Base-by-base conservation (phyloP, 2,888 invertebrate genomes). In the Orthosia gracilis region DNA sequence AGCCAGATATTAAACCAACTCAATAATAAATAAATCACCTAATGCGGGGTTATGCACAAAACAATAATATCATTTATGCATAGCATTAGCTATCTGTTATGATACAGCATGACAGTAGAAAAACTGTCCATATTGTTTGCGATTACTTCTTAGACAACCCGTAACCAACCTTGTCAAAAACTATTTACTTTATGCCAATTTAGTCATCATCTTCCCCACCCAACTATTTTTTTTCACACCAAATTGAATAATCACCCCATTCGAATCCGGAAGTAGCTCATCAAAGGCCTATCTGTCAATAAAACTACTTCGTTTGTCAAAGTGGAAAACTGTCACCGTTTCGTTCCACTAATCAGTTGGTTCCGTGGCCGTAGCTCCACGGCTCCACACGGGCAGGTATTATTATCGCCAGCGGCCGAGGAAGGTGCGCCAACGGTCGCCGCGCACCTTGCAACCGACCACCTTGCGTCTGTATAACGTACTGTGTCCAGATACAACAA, bases 361-460 rank as follows among this genome's bases (percentile, higher is more conserved):
- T 75, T 94, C 93, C 92, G 93, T 94, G 94, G 89, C 89, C 87
- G 87, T 91, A 93, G 40, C 40, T 40, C 40, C 40, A 40, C 40
- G 45, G 45, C 7, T 5, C 15, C 40, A 23, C 23, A 13, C 23
- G 7, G 92, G 91, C 89, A 69, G 88, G 86, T 92, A 91, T 94
- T 92, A 94, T 92, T 92, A 92, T 79, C 83, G 85, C 85, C 80
- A 66, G 85, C 84, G 87, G 83, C 83, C 77, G 77, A 83, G 87
- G 91, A 93, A 93, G 93, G 93, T 93, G 94, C 91, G 83, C 88
- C 95, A 96, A 96, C 96, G 95, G 96, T 94, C 95, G 87, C 83
- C 81, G 89, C 80, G 90, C 96, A 96, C 96, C 96, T 96, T 96
- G 96, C 95, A 85, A 70, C 87, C 95, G 82, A 72, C 83, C 87